These are phyloP conservation scores for Trissolcus basalis DNA, from an alignment of 1,140 invertebrate species.

Conservation along the genomic window DNA sequence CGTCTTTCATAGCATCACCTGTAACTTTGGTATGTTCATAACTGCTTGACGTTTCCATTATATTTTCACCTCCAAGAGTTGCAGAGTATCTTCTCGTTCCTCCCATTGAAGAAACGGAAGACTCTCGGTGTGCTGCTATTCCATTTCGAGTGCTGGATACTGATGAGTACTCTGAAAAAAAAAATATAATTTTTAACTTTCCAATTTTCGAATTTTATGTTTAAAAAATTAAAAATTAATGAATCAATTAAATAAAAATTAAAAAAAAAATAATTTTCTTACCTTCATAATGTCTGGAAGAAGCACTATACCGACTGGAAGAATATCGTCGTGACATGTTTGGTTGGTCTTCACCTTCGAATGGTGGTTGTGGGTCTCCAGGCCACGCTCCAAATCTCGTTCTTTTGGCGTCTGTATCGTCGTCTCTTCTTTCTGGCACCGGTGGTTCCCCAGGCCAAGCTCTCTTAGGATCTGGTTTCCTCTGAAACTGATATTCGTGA, in stretches of 20 bases:
- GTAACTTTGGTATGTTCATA: slow-evolving; percentile 60
- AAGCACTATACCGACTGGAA: slow-evolving; percentile 77
- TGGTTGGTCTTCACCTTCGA: slow-evolving; percentile 72
- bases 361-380: slow-evolving; percentile 51
- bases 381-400: slow-evolving; percentile 57
- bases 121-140: slow-evolving; percentile 74
- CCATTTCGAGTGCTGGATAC: slow-evolving; percentile 75
- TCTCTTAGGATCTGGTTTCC: slow-evolving; percentile 44
- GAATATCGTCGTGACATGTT: slow-evolving; percentile 79
- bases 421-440: slow-evolving; percentile 61
- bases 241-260: no score
- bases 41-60: slow-evolving; percentile 69
- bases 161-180: slow-evolving; percentile 77
- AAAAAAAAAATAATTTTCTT: slow-evolving; percentile 21
- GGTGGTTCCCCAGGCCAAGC: slow-evolving; percentile 58
- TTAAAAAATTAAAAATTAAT: no score
- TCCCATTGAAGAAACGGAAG: slow-evolving; percentile 71
- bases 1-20: slow-evolving; percentile 61
- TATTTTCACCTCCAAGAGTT: slow-evolving; percentile 67
- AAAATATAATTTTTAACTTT: slow-evolving; percentile 2
- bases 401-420: slow-evolving; percentile 45
- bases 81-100: slow-evolving; percentile 64
- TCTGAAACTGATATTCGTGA: slow-evolving; percentile 57
- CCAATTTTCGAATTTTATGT: no score
- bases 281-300: slow-evolving; percentile 79